Evolutionary conservation across 1,140 invertebrate species (phyloP).

Genomic region (Scaptodrosophila lebanonensis): DNA sequence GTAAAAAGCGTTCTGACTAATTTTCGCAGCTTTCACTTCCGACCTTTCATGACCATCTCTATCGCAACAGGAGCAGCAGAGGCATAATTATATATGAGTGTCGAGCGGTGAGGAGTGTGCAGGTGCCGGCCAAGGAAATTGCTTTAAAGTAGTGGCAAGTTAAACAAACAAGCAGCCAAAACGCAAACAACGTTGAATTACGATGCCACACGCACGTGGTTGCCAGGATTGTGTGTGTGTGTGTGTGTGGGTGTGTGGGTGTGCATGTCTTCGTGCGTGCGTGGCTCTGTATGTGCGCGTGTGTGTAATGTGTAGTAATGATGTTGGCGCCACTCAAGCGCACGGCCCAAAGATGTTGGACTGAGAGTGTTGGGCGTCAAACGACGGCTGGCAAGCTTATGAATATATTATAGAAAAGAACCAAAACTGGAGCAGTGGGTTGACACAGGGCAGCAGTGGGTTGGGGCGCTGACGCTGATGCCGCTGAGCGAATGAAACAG

Average conservation of each 20-base stretch:
- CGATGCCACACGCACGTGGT: slow-evolving; percentile 60
- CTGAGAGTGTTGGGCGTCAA: slow-evolving; percentile 16
- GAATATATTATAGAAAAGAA: slow-evolving; percentile 66
- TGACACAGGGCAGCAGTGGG: neutral
- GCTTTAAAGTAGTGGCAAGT: slow-evolving; percentile 41
- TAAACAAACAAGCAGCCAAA: slow-evolving; percentile 56
- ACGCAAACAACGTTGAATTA: slow-evolving; percentile 52
- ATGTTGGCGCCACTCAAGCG: slow-evolving; percentile 67
- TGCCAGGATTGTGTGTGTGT: slow-evolving; percentile 25
- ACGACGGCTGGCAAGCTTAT: slow-evolving; percentile 56
- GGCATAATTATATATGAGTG: slow-evolving; percentile 36
- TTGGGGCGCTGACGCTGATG: neutral
- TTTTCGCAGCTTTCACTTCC: too few species aligned
- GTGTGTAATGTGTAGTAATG: slow-evolving; percentile 65
- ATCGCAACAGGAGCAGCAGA: slow-evolving; percentile 26
- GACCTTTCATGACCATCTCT: too few species aligned
- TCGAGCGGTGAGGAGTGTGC: slow-evolving; percentile 5
- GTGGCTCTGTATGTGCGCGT: slow-evolving; percentile 19
- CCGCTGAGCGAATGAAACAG: slow-evolving; percentile 48
- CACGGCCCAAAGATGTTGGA: slow-evolving; percentile 7
- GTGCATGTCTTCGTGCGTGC: slow-evolving; percentile 10
- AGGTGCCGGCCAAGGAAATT: slow-evolving; percentile 36
- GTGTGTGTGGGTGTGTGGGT: neutral
- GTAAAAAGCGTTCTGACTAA: too few species aligned
- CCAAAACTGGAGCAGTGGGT: slow-evolving; percentile 35